phyloP scores from a whole-genome alignment of 2,113 vertebrate species.

The Ammodytes dubius region DNA sequence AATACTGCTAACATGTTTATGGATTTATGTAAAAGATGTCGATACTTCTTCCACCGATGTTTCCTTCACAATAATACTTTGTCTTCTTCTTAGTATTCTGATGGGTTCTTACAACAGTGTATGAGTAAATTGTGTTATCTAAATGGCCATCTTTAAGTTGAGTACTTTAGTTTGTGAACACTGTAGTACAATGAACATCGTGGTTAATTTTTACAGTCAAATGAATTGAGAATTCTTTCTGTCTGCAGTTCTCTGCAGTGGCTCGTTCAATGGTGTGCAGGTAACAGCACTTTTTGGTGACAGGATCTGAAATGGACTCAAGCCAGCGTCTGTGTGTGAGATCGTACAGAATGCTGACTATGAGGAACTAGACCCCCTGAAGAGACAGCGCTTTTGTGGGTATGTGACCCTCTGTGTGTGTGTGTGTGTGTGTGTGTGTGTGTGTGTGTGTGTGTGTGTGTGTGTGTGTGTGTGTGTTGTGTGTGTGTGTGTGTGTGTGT shows the following conservation, averaged over 20 bases:
- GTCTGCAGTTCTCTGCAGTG: constrained; percentile 51
- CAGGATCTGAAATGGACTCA: constrained; percentile 67
- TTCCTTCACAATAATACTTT: background rate
- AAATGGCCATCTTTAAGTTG: background rate
- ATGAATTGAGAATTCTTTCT: constrained; percentile 42
- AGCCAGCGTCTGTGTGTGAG: constrained; percentile 58
- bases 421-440: constrained; percentile 6
- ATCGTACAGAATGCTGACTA: constrained; percentile 73
- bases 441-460: no score
- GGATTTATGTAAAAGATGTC: background rate
- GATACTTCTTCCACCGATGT: background rate
- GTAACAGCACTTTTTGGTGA: constrained; percentile 68
- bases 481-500: no score
- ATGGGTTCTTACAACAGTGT: background rate
- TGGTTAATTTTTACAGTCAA: constrained; percentile 33
- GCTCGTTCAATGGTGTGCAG: constrained; percentile 49
- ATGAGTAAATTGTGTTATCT: background rate
- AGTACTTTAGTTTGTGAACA: no score
- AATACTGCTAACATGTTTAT: background rate
- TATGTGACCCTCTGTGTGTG: background rate
- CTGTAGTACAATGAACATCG: background rate
- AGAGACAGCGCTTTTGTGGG: constrained; percentile 47
- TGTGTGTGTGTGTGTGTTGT: no score
- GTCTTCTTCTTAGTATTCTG: constrained; percentile 8
- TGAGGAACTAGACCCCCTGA: constrained; percentile 60